phyloP scores from a whole-genome alignment of 2,888 invertebrate species.

The Trachelus stipa region DNA sequence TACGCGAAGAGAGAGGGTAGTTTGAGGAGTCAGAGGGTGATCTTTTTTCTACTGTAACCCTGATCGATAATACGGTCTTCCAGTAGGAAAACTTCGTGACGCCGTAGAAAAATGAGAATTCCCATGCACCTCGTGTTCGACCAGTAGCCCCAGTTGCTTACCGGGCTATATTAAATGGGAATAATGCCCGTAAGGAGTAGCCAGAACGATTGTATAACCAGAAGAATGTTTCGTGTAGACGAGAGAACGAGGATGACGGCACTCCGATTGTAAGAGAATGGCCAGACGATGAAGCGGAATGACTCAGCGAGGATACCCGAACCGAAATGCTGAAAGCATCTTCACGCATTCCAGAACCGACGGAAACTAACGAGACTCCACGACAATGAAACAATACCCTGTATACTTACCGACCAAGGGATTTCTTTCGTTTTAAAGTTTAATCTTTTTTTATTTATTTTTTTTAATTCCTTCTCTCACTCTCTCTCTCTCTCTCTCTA shows the following conservation, averaged over 20 bases:
- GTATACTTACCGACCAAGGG: constrained; percentile 4
- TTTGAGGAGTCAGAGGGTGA: background rate
- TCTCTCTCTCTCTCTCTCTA: no score
- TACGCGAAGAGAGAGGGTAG: background rate
- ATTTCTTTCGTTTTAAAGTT: background rate
- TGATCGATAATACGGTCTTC: background rate
- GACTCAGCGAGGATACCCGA: constrained; percentile 39
- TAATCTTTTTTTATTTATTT: background rate
- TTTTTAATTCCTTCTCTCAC: background rate
- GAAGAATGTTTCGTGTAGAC: background rate
- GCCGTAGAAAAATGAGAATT: background rate
- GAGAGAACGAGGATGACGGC: constrained; percentile 24
- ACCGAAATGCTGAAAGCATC: constrained; percentile 34
- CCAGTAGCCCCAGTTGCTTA: background rate
- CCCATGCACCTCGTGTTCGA: background rate
- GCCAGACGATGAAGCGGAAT: constrained; percentile 40
- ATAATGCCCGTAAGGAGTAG: background rate
- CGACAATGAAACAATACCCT: constrained; percentile 10
- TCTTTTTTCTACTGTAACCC: background rate
- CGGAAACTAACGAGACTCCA: constrained; percentile 5
- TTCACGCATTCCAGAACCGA: constrained; percentile 19
- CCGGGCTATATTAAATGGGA: background rate
- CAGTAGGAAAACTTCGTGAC: background rate
- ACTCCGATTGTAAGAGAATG: constrained; percentile 39
- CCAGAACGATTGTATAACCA: background rate